Conservation (phyloP, 2,113 vertebrate species). For the Caranx ignobilis region DNA sequence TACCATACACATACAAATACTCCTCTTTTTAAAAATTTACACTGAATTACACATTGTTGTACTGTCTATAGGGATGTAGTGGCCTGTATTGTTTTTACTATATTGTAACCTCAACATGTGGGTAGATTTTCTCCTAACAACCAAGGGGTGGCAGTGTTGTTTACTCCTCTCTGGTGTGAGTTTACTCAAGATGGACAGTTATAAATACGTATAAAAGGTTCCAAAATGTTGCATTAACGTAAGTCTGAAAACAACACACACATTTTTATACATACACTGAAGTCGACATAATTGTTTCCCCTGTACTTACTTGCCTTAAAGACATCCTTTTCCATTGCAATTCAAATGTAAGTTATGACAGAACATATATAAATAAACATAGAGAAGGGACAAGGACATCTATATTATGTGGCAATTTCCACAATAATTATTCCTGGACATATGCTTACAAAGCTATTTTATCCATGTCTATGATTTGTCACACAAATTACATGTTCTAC, state of each 20-base stretch:
- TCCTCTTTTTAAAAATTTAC: neutral
- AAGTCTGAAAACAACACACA: neutral
- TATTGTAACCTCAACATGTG: neutral
- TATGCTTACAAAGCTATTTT: too few species aligned
- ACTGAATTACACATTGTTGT: neutral
- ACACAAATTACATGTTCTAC: too few species aligned
- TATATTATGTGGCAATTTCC: too few species aligned
- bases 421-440: too few species aligned
- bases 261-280: too few species aligned
- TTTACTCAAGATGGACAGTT: conserved; percentile 1
- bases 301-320: neutral
- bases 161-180: neutral
- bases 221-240: neutral
- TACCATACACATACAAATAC: neutral
- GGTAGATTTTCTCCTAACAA: conserved; percentile 20
- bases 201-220: neutral
- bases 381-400: too few species aligned
- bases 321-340: neutral
- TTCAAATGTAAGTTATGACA: neutral
- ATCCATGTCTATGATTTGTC: too few species aligned
- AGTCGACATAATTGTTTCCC: neutral
- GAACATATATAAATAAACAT: neutral
- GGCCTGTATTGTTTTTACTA: neutral
- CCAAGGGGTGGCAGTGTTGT: conserved; percentile 70
- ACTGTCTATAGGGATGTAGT: neutral